Evolutionary conservation across 2,797 vertebrate species (phyloP).

Genomic region (Myripristis jacobus): DNA sequence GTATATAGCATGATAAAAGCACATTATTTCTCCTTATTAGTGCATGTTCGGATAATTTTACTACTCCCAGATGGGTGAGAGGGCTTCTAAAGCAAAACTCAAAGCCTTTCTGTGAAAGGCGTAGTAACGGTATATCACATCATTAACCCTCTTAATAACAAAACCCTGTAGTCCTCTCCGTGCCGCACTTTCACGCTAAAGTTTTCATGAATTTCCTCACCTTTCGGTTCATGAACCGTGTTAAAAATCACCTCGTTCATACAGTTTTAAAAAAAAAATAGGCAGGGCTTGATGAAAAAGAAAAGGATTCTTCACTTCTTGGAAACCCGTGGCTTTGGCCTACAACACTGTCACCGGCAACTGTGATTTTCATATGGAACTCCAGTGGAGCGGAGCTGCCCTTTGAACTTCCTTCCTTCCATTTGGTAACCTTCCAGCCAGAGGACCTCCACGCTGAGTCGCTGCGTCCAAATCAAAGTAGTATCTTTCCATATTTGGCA

Average conservation of each 20-base stretch:
- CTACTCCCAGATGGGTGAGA: too few relatives aligned
- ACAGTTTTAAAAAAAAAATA: background rate
- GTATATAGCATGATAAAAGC: background rate
- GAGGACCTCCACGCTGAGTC: conserved; percentile 64
- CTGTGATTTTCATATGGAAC: conserved; percentile 22
- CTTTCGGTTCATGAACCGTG: background rate
- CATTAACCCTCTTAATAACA: background rate
- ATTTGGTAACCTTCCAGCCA: conserved; percentile 72
- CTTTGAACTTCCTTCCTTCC: conserved; percentile 71
- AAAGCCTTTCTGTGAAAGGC: background rate
- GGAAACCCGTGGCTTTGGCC: background rate
- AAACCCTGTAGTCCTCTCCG: too few relatives aligned
- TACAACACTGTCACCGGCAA: background rate
- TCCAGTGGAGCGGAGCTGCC: conserved; percentile 55
- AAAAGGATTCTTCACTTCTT: conserved; percentile 12
- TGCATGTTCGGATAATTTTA: background rate
- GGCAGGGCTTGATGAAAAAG: background rate
- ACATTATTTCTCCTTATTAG: background rate
- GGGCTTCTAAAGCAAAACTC: background rate
- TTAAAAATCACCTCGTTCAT: background rate
- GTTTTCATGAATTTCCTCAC: background rate
- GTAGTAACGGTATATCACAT: background rate
- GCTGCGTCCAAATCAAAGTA: conserved; percentile 70
- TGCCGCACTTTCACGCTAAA: background rate
- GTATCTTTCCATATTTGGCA: conserved; percentile 67